Percentiles rank a stretch among this genome's conserved stretches.
Conservation (phyloP, 2,888 invertebrate genomes). For the Drosophila tanythrix region DNA sequence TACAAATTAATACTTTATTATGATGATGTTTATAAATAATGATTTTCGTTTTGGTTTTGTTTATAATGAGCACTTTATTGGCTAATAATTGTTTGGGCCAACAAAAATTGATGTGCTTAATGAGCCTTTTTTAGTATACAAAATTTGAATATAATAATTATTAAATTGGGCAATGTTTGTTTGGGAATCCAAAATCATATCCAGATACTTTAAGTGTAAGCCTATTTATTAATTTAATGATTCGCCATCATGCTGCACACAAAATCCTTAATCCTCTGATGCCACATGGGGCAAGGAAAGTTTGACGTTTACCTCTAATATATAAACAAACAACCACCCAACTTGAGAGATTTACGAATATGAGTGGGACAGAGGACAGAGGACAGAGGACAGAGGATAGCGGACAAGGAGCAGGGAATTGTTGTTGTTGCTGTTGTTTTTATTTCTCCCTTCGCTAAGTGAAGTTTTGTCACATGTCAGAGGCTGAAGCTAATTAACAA, state of each 20-base stretch:
- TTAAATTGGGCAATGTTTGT: background rate
- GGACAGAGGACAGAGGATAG: slow-evolving; percentile 10
- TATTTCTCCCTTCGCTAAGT: slow-evolving; percentile 13
- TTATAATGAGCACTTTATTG: slow-evolving; percentile 10
- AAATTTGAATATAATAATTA: background rate
- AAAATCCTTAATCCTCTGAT: background rate
- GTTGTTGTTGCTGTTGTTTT: background rate
- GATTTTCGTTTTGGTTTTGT: slow-evolving; percentile 5
- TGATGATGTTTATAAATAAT: slow-evolving; percentile 27
- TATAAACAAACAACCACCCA: slow-evolving; percentile 2
- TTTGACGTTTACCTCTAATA: slow-evolving; percentile 10
- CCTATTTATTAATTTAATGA: slow-evolving; percentile 10
- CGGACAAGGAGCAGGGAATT: slow-evolving; percentile 17
- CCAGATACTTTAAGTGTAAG: background rate
- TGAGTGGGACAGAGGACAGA: slow-evolving; percentile 1
- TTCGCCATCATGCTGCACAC: background rate
- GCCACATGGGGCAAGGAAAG: slow-evolving; percentile 4
- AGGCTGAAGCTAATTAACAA: slow-evolving; percentile 39
- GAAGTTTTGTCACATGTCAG: slow-evolving; percentile 37
- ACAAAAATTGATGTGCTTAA: background rate
- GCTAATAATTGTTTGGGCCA: slow-evolving; percentile 22
- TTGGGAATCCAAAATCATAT: background rate
- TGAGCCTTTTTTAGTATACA: background rate
- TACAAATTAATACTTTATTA: slow-evolving; percentile 25
- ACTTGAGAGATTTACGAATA: slow-evolving; percentile 4